These are phyloP conservation scores for Stegana nigrithorax DNA, from an alignment of 2,888 invertebrate genomes.

Conservation along the genomic window DNA sequence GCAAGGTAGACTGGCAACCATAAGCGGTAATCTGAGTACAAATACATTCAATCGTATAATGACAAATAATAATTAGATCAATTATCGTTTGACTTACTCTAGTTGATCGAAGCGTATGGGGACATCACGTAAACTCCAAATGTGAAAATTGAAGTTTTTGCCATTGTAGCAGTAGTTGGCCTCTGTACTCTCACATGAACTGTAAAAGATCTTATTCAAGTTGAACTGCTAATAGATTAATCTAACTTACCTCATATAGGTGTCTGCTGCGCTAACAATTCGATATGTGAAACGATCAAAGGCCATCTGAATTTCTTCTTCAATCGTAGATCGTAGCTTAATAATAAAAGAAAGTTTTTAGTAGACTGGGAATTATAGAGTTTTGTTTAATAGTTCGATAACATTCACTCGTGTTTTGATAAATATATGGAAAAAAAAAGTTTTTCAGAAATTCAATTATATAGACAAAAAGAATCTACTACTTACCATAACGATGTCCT, in stretches of 20 bases:
- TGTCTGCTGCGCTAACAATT: conserved; percentile 28
- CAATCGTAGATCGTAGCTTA: too few species aligned
- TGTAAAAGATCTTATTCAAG: conserved; percentile 15
- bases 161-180: conserved; percentile 46
- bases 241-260: conserved; percentile 42
- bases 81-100: conserved; percentile 42
- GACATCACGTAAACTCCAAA: conserved; percentile 60
- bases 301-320: conserved; percentile 32
- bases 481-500: conserved; percentile 35
- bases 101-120: conserved; percentile 49
- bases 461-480: too few species aligned
- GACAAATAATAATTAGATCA: too few species aligned
- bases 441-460: too few species aligned
- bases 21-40: conserved; percentile 39
- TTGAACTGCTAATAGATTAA: neutral
- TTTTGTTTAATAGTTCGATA: too few species aligned
- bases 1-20: conserved; percentile 42
- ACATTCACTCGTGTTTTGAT: too few species aligned
- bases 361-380: too few species aligned
- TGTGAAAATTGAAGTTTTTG: conserved; percentile 46
- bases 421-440: too few species aligned
- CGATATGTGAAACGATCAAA: conserved; percentile 44
- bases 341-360: too few species aligned
- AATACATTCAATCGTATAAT: too few species aligned
- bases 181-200: conserved; percentile 36